A percentile compares a stretch with the other conserved stretches of the same genome.
Conservation (phyloP, 1,140 invertebrate genomes). For the Ptiloglossa arizonensis region DNA sequence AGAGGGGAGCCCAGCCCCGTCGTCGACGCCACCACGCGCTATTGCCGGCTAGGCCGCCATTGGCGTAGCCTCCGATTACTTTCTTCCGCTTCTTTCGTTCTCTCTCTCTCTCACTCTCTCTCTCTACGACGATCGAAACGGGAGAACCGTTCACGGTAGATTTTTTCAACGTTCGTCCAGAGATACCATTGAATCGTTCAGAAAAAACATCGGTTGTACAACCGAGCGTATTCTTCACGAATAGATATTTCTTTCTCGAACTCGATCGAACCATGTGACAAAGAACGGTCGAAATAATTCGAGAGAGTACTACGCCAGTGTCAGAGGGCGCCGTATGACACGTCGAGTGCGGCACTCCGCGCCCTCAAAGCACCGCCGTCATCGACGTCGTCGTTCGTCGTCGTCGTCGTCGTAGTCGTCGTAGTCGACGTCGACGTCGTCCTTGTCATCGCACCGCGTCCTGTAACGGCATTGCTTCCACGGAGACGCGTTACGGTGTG, state of each 20-base stretch:
- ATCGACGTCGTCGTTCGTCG: conserved; percentile 40
- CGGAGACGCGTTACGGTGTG: conserved; percentile 53
- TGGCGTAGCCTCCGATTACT: conserved; percentile 32
- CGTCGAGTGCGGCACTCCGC: conserved; percentile 68
- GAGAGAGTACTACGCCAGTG: conserved; percentile 53
- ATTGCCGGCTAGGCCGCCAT: conserved; percentile 32
- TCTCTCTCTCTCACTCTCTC: not conserved
- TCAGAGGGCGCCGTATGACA: conserved; percentile 57
- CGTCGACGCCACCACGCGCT: conserved; percentile 42
- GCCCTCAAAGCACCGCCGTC: conserved; percentile 69
- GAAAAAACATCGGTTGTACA: too few relatives aligned
- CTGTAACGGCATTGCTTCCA: conserved; percentile 44
- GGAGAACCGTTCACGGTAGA: too few relatives aligned
- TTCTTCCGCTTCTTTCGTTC: not conserved
- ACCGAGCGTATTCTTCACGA: too few relatives aligned
- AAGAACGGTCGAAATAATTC: conserved; percentile 51
- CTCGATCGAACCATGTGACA: conserved; percentile 12
- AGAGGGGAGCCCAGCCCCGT: conserved; percentile 30
- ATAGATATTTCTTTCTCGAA: too few relatives aligned
- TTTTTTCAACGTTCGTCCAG: too few relatives aligned
- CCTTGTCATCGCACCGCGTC: conserved; percentile 39
- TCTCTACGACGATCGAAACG: too few relatives aligned
- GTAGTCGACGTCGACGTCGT: conserved; percentile 18
- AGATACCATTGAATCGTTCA: too few relatives aligned
- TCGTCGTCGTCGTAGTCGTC: conserved; percentile 2